Conservation (phyloP, 2,888 invertebrate genomes). For the Campaea margaritaria region DNA sequence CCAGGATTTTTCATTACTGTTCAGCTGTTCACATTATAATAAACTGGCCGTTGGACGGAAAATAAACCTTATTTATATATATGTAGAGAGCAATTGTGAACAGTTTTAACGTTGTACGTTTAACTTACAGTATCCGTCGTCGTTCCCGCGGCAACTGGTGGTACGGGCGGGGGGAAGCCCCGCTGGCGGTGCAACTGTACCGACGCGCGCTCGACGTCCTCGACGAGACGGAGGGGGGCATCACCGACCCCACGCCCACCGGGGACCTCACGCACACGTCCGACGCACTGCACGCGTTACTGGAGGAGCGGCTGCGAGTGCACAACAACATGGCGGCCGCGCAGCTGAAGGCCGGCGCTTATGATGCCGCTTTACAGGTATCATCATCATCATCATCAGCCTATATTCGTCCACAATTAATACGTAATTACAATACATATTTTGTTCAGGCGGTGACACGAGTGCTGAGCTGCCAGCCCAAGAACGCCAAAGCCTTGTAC, state of each 20-base stretch:
- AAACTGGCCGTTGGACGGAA: too few species aligned
- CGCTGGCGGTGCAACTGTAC: constrained; percentile 94
- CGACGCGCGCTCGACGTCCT: constrained; percentile 93
- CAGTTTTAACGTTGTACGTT: neutral
- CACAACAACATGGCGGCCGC: constrained; percentile 97
- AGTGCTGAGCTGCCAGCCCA: constrained; percentile 93
- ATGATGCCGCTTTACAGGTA: constrained; percentile 92
- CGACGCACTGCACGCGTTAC: constrained; percentile 73
- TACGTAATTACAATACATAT: neutral
- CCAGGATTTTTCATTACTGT: too few species aligned
- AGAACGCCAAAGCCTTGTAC: constrained; percentile 95
- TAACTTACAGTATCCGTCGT: constrained; percentile 63
- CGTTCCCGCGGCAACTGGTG: constrained; percentile 96
- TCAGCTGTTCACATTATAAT: too few species aligned
- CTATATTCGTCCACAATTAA: too few species aligned
- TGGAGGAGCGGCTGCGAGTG: constrained; percentile 93
- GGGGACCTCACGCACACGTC: constrained; percentile 71
- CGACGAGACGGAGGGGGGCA: constrained; percentile 89
- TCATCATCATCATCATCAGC: too few species aligned
- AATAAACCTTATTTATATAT: too few species aligned
- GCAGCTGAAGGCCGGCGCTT: constrained; percentile 94
- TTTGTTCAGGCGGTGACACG: constrained; percentile 88
- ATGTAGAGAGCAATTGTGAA: too few species aligned
- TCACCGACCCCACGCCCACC: constrained; percentile 81
- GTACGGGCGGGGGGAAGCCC: constrained; percentile 93